Conservation (phyloP, 2,888 invertebrate species). For the Thera obeliscata region DNA sequence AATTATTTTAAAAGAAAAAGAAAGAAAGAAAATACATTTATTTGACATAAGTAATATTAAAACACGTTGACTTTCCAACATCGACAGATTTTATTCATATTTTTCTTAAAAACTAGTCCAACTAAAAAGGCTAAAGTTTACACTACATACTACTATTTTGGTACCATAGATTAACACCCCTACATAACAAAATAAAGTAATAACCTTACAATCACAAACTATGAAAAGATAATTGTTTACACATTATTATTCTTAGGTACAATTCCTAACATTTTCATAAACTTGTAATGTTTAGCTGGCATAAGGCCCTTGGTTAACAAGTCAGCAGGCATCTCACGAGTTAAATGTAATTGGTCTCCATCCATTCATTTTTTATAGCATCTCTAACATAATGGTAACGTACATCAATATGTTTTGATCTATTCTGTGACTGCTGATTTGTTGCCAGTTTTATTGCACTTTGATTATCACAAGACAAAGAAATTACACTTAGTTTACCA, state of each 20-base stretch:
- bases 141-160: no score
- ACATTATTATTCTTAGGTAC: neutral
- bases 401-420: constrained; percentile 6
- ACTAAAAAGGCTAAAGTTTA: no score
- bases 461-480: constrained; percentile 4
- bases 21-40: no score
- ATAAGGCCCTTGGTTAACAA: constrained; percentile 3
- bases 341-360: neutral
- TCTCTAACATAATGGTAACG: constrained; percentile 1
- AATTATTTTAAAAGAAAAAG: no score
- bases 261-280: neutral
- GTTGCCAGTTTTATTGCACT: neutral
- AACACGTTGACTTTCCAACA: neutral
- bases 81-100: no score
- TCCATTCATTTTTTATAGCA: neutral
- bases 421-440: neutral
- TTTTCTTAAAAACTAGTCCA: no score
- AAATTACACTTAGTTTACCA: neutral
- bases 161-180: neutral
- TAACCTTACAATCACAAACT: neutral
- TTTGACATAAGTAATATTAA: no score
- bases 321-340: constrained; percentile 6
- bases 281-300: constrained; percentile 1
- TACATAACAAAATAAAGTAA: constrained; percentile 1
- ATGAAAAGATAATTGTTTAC: no score